Conservation (phyloP, 2,113 vertebrate species). For the Acanthisitta chloris region DNA sequence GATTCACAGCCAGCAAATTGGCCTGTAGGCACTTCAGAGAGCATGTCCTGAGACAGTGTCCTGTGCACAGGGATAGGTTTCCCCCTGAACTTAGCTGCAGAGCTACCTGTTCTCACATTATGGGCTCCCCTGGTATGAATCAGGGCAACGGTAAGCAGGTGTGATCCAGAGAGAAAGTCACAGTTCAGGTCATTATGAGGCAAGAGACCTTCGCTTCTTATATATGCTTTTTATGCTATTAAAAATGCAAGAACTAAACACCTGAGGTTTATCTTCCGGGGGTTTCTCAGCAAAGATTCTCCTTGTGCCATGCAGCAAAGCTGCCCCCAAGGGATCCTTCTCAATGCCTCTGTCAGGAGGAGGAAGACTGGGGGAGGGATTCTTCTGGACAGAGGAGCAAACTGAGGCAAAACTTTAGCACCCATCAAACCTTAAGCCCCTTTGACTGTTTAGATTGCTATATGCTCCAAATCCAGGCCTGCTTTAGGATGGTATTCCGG, state of each 20-base stretch:
- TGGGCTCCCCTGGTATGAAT: background rate
- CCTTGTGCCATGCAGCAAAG: background rate
- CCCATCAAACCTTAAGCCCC: background rate
- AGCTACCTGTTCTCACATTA: accelerated
- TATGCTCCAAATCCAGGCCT: background rate
- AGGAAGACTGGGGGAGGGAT: background rate
- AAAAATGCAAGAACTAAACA: background rate
- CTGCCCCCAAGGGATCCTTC: background rate
- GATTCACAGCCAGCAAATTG: background rate
- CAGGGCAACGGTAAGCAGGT: background rate
- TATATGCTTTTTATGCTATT: background rate
- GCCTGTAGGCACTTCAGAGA: background rate
- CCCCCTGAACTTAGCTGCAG: background rate
- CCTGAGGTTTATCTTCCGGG: background rate
- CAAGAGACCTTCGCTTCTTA: background rate
- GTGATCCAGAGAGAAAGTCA: background rate
- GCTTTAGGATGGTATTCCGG: background rate
- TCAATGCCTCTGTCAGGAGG: background rate
- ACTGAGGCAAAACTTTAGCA: background rate
- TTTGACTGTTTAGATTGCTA: background rate
- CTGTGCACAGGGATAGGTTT: background rate
- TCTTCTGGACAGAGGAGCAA: background rate
- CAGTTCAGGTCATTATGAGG: background rate
- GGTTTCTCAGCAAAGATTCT: background rate
- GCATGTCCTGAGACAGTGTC: background rate